A percentile compares a stretch with the other conserved stretches of the same genome.
Conservation (phyloP, 2,113 vertebrate species). For the Marmota monax region DNA sequence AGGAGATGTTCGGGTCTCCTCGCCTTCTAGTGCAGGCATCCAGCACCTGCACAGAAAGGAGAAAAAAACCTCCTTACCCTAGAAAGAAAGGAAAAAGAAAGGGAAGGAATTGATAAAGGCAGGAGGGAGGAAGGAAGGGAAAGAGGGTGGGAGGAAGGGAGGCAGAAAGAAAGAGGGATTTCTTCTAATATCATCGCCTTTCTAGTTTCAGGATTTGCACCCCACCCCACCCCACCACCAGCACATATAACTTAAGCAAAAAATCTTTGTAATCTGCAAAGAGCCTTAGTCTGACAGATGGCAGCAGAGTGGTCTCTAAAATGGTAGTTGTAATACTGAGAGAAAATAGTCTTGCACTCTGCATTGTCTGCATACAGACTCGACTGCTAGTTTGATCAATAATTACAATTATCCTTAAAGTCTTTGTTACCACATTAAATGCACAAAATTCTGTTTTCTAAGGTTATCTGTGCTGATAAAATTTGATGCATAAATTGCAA, state of each 20-base stretch:
- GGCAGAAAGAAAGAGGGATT: neutral
- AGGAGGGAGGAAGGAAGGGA: neutral
- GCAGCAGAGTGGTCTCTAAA: neutral
- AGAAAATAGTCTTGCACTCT: neutral
- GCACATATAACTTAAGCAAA: slow-evolving; percentile 20
- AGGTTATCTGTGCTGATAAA: slow-evolving; percentile 13
- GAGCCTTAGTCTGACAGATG: neutral
- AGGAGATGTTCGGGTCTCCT: neutral
- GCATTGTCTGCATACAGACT: neutral
- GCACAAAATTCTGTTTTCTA: slow-evolving; percentile 5
- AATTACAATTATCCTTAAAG: neutral
- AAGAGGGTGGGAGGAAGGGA: fast-evolving
- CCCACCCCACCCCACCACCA: neutral
- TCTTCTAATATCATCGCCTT: neutral
- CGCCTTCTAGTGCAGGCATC: neutral
- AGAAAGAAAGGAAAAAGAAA: neutral
- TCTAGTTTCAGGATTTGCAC: slow-evolving; percentile 20
- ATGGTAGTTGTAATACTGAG: neutral
- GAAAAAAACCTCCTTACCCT: neutral
- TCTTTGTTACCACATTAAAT: slow-evolving; percentile 17
- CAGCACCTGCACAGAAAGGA: neutral
- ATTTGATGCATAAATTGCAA: neutral
- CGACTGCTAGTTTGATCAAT: slow-evolving; percentile 53
- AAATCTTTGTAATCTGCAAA: neutral
- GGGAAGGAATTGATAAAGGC: neutral